phyloP scores from a whole-genome alignment of 2,113 vertebrate species.

The Puffinus mauretanicus region DNA sequence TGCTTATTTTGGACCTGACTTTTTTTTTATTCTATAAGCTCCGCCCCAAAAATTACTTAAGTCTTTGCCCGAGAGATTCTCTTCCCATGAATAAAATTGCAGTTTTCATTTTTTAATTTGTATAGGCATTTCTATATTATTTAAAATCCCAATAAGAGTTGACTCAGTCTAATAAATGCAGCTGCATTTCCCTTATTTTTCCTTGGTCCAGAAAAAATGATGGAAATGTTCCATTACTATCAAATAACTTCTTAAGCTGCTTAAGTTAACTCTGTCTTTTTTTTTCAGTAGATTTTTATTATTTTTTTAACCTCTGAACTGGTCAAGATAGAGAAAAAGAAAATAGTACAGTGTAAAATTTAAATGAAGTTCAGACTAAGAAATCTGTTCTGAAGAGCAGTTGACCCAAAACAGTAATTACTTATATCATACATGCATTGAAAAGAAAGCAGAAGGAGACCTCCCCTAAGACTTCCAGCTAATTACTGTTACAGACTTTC shows the following conservation, averaged over 20 bases:
- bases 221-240: background rate
- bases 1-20: background rate
- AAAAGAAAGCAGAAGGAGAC: background rate
- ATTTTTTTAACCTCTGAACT: background rate
- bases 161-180: background rate
- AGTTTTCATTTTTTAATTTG: background rate
- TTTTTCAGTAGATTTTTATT: background rate
- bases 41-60: background rate
- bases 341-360: background rate
- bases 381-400: background rate
- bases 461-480: background rate
- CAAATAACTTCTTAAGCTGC: background rate
- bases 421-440: background rate
- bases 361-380: background rate
- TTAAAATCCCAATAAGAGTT: background rate
- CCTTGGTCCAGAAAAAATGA: background rate
- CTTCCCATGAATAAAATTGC: background rate
- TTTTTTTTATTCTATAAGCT: background rate
- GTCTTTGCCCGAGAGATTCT: background rate
- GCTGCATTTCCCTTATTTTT: background rate
- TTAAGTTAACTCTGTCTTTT: background rate
- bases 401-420: background rate
- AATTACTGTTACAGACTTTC: constrained; percentile 19
- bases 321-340: background rate
- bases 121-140: background rate